These are phyloP conservation scores for Scaptomyza reducta DNA, from an alignment of 2,888 invertebrate species.

Conservation along the genomic window DNA sequence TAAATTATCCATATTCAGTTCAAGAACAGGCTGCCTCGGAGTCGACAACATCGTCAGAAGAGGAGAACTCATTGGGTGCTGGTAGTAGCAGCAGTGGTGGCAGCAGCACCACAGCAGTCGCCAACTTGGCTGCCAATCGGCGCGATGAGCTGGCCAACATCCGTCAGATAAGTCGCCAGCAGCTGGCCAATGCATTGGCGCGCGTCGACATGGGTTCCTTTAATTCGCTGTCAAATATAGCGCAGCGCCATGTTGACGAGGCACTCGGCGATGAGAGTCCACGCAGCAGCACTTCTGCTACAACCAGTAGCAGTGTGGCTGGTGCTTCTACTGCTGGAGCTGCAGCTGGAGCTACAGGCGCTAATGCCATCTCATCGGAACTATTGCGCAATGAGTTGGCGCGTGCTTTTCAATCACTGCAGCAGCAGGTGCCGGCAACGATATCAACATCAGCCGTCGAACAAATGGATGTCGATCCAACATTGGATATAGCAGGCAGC, in stretches of 20 bases:
- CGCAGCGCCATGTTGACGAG: conserved; percentile 81
- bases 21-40: conserved; percentile 82
- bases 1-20: conserved; percentile 46
- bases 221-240: conserved; percentile 83
- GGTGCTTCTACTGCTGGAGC: background rate
- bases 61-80: conserved; percentile 81
- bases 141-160: conserved; percentile 80
- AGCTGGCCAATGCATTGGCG: conserved; percentile 82
- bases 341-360: conserved; percentile 1
- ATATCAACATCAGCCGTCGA: conserved; percentile 25
- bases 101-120: conserved; percentile 59
- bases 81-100: conserved; percentile 76
- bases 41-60: conserved; percentile 83
- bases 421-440: conserved; percentile 26
- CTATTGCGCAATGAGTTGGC: conserved; percentile 90
- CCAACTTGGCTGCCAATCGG: conserved; percentile 55
- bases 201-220: conserved; percentile 80
- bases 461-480: conserved; percentile 56
- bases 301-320: background rate
- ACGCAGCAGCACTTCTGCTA: conserved; percentile 35
- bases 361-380: conserved; percentile 88
- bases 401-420: conserved; percentile 60
- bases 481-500: conserved; percentile 6
- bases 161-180: conserved; percentile 83
- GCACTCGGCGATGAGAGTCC: conserved; percentile 55